phyloP scores from a whole-genome alignment of 2,113 vertebrate species.

The Corythornis madagascariensis region DNA sequence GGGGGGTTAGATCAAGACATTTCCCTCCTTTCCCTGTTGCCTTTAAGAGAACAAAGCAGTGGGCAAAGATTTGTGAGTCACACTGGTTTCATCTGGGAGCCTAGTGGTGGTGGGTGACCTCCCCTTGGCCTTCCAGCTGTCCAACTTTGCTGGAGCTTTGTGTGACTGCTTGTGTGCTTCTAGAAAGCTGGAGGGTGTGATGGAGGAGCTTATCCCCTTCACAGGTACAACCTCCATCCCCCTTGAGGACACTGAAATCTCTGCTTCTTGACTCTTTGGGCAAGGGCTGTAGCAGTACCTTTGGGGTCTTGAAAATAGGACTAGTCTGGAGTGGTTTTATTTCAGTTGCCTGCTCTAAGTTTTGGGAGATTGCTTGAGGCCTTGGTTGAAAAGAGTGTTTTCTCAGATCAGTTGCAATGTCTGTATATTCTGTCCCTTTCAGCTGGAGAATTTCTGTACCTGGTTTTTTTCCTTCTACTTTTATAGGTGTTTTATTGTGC shows the following conservation, averaged over 20 bases:
- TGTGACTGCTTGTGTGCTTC: neutral
- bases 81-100: neutral
- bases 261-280: neutral
- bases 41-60: neutral
- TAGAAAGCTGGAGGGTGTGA: neutral
- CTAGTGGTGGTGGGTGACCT: neutral
- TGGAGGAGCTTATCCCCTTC: neutral
- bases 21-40: neutral
- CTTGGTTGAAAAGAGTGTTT: neutral
- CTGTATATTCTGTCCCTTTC: neutral
- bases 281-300: too few relatives aligned
- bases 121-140: neutral
- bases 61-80: neutral
- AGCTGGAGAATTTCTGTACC: neutral
- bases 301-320: neutral
- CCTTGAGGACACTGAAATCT: neutral
- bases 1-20: neutral
- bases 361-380: neutral
- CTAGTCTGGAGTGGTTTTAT: neutral
- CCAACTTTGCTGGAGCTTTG: neutral
- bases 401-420: neutral
- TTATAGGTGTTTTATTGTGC: neutral
- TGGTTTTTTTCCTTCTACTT: neutral
- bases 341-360: neutral
- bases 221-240: fast-evolving